Conservation (phyloP, 1,140 invertebrate genomes). For the Oryctes rhinoceros region DNA sequence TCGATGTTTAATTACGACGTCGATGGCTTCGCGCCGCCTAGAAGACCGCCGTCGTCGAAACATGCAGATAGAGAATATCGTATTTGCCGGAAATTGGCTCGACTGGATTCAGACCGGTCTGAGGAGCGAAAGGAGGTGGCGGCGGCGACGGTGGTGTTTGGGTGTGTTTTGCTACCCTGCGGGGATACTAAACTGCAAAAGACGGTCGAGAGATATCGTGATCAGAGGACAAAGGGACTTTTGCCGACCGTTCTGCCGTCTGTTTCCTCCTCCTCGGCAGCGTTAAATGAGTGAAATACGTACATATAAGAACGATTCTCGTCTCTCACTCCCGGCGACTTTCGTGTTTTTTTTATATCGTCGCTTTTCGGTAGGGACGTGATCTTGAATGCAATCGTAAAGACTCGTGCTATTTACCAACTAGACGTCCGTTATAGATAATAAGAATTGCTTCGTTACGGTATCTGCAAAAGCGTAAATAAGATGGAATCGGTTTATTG, state of each 20-base stretch:
- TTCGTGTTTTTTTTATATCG: too few species aligned
- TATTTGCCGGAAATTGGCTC: constrained; percentile 3
- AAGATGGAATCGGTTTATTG: too few species aligned
- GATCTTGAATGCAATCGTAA: too few species aligned
- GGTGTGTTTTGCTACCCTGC: constrained; percentile 12
- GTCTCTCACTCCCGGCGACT: too few species aligned
- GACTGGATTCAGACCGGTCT: not conserved
- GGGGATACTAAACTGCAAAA: constrained; percentile 18
- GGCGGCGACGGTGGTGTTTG: not conserved
- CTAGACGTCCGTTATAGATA: too few species aligned
- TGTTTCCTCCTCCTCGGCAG: not conserved
- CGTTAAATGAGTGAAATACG: not conserved
- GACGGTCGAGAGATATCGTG: constrained; percentile 6
- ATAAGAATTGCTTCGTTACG: too few species aligned
- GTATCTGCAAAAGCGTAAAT: too few species aligned
- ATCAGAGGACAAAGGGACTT: constrained; percentile 12
- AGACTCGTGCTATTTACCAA: too few species aligned
- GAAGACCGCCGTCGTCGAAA: not conserved
- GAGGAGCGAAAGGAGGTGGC: not conserved
- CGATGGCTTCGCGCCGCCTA: not conserved
- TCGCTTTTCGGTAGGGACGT: too few species aligned
- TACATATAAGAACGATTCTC: too few species aligned
- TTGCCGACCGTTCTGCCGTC: not conserved
- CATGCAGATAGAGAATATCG: constrained; percentile 6
- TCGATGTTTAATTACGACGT: constrained; percentile 14